phyloP scores from a whole-genome alignment of 2,888 invertebrate genomes.

The Heterodera filipjevi region DNA sequence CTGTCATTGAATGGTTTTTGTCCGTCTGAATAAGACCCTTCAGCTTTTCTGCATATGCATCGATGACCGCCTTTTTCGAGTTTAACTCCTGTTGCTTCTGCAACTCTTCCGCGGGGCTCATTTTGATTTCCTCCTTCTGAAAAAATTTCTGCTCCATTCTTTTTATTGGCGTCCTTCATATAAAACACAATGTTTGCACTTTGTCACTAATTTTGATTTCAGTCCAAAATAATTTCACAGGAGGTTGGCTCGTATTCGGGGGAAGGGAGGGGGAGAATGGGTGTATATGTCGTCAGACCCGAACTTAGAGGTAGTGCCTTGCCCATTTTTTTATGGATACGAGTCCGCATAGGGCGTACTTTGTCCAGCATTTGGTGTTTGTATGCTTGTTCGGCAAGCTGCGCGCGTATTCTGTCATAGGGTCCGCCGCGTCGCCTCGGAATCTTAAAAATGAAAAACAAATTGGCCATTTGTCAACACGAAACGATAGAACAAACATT shows the following conservation, averaged over 20 bases:
- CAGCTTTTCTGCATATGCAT: constrained; percentile 11
- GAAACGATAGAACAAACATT: neutral
- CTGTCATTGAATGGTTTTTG: neutral
- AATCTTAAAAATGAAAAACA: neutral
- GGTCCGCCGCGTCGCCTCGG: constrained; percentile 19
- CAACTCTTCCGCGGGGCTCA: constrained; percentile 10
- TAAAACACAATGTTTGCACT: neutral
- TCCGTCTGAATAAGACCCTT: constrained; percentile 13
- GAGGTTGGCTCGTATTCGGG: too few relatives aligned
- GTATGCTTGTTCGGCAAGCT: constrained; percentile 13
- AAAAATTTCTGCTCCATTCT: neutral
- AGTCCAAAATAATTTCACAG: too few relatives aligned
- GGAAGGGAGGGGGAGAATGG: neutral
- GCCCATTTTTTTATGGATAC: neutral
- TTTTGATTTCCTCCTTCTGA: constrained; percentile 9
- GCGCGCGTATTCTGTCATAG: constrained; percentile 11
- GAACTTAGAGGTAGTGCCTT: too few relatives aligned
- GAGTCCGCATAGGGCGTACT: neutral
- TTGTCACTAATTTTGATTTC: too few relatives aligned
- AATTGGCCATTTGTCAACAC: neutral
- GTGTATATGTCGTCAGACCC: neutral
- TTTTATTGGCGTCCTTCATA: too few relatives aligned
- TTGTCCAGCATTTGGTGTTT: constrained; percentile 8
- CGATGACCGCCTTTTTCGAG: constrained; percentile 11
- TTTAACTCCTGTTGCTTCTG: constrained; percentile 8